Conservation (phyloP, 1,140 invertebrate genomes). For the Tetramorium simillimum region DNA sequence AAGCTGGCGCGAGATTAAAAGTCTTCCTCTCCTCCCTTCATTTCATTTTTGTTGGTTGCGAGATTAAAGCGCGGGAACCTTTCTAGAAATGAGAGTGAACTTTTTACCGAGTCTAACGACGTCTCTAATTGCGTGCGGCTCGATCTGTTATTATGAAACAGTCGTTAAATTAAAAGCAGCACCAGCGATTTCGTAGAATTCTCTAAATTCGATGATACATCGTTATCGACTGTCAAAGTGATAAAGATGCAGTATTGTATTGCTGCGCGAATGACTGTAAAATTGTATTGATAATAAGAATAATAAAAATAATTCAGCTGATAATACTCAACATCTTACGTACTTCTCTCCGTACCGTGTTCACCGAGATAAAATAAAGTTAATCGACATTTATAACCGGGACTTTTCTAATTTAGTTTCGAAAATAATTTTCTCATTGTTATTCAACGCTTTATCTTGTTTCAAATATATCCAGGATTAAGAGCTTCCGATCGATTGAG, state of each 20-base stretch:
- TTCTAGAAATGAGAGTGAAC: constrained; percentile 26
- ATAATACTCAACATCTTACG: not conserved
- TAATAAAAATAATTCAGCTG: not conserved
- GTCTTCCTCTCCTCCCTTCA: not conserved
- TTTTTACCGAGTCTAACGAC: not conserved
- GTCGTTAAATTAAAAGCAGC: not conserved
- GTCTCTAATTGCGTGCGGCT: constrained; percentile 22
- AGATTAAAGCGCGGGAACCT: constrained; percentile 1
- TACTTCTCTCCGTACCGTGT: no score
- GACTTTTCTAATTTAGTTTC: not conserved
- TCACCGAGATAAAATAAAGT: not conserved
- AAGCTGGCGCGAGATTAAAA: constrained; percentile 17
- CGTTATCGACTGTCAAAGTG: not conserved
- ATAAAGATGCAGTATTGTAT: not conserved
- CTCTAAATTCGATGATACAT: not conserved
- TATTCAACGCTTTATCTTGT: not conserved
- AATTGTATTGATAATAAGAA: not conserved
- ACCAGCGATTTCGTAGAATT: not conserved
- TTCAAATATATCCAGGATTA: constrained; percentile 24
- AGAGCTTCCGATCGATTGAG: constrained; percentile 44
- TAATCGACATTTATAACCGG: not conserved
- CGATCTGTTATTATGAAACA: constrained; percentile 5
- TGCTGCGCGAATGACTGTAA: not conserved
- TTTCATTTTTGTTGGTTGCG: not conserved
- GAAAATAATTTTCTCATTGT: not conserved